Evolutionary conservation across 2,113 vertebrate genomes (phyloP).

Genomic region (Gadus macrocephalus): DNA sequence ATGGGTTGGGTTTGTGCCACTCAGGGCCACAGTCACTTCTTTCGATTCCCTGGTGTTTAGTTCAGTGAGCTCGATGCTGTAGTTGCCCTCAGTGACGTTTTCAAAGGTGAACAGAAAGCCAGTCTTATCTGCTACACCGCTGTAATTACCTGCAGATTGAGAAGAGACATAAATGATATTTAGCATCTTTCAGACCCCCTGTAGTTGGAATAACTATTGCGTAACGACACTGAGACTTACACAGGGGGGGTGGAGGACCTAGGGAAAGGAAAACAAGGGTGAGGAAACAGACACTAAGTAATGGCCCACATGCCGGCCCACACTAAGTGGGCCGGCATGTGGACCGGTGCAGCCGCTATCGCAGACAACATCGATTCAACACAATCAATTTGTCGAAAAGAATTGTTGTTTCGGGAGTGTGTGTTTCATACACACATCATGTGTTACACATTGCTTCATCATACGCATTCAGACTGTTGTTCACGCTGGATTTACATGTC

Average conservation of each 20-base stretch:
- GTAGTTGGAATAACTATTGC: neutral
- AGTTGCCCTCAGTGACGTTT: neutral
- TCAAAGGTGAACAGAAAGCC: constrained; percentile 19
- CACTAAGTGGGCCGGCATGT: too few species aligned
- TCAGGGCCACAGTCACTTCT: neutral
- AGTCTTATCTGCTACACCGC: rapidly evolving
- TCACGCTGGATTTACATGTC: too few species aligned
- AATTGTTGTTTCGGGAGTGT: too few species aligned
- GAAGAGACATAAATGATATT: constrained; percentile 10
- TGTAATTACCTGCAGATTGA: constrained; percentile 43
- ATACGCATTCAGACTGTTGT: too few species aligned
- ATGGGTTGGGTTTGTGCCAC: neutral
- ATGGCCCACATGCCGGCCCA: too few species aligned
- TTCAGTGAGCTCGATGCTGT: neutral
- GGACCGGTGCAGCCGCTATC: too few species aligned
- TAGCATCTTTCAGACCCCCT: neutral
- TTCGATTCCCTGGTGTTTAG: neutral
- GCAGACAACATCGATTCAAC: too few species aligned
- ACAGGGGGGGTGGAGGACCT: neutral
- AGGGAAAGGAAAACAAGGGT: neutral
- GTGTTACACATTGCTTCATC: too few species aligned
- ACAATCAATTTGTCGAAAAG: too few species aligned
- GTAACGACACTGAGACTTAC: constrained; percentile 44
- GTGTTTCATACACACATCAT: too few species aligned
- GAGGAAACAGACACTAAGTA: neutral